Conservation (phyloP, 2,797 vertebrate genomes). For the Cryptoprocta ferox region DNA sequence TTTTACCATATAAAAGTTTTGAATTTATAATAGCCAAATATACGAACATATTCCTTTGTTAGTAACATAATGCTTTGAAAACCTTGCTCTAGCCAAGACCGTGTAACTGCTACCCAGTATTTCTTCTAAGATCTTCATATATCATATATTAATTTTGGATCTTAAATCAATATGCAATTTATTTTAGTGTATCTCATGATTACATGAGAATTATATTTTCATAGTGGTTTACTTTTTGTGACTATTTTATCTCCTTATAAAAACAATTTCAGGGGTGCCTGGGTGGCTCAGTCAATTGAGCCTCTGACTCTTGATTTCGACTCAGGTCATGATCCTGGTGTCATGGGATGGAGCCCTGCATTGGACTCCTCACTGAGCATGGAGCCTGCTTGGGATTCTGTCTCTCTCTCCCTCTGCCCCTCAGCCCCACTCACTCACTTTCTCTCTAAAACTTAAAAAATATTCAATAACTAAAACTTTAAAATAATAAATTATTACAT, state of each 20-base stretch:
- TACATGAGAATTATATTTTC: neutral
- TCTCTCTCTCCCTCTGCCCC: too few species aligned
- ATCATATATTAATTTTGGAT: neutral
- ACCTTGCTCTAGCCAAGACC: neutral
- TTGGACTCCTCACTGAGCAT: too few species aligned
- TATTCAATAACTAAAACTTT: neutral
- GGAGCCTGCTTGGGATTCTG: too few species aligned
- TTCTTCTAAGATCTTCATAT: neutral
- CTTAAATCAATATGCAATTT: neutral
- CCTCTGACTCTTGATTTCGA: too few species aligned
- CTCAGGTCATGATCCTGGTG: too few species aligned
- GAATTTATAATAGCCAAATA: neutral
- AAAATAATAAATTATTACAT: neutral
- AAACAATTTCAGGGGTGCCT: too few species aligned
- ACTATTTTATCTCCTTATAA: neutral
- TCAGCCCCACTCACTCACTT: too few species aligned
- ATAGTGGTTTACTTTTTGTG: neutral
- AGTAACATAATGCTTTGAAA: neutral
- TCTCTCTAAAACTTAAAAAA: neutral
- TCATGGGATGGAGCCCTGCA: too few species aligned
- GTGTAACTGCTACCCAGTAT: neutral
- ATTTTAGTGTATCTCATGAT: neutral
- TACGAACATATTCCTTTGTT: slow-evolving; percentile 17
- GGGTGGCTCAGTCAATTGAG: too few species aligned
- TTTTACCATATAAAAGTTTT: neutral